These are phyloP conservation scores for Leuctra nigra DNA, from an alignment of 2,888 invertebrate species.

Conservation along the genomic window DNA sequence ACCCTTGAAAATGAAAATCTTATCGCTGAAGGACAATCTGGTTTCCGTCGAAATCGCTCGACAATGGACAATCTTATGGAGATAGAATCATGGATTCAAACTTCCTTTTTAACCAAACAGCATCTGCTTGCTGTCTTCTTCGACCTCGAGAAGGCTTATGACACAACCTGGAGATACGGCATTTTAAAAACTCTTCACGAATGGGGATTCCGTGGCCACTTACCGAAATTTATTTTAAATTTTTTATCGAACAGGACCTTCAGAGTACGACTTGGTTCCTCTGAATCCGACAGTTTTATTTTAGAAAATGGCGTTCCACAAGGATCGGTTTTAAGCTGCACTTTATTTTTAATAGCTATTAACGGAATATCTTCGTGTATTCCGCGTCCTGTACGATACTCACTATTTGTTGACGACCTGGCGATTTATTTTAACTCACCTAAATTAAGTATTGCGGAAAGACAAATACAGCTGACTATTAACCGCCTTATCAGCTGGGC, in stretches of 20 bases:
- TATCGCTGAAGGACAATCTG: conserved; percentile 24
- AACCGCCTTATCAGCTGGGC: no score
- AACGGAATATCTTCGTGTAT: conserved; percentile 8
- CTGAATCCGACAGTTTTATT: conserved; percentile 4
- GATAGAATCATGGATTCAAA: conserved; percentile 28
- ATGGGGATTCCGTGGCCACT: conserved; percentile 26
- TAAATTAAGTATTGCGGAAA: no score
- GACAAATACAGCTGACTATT: no score
- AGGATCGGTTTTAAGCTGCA: conserved; percentile 20
- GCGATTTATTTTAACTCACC: no score
- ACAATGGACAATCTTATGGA: conserved; percentile 15
- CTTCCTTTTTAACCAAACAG: conserved; percentile 28
- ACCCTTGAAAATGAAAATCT: conserved; percentile 27
- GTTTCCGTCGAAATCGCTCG: conserved; percentile 4
- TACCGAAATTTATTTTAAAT: conserved; percentile 23
- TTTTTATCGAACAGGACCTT: conserved; percentile 19
- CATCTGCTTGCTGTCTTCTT: conserved; percentile 30
- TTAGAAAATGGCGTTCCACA: conserved; percentile 21
- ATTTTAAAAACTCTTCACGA: conserved; percentile 21
- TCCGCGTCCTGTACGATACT: not conserved
- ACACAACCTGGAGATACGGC: conserved; percentile 27
- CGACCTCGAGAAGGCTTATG: conserved; percentile 26
- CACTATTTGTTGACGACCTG: conserved; percentile 18
- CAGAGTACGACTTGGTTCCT: not conserved
- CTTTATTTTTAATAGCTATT: conserved; percentile 20